Conservation (phyloP, 92 coral and sea anemone genomes). For the Zoanthus sociatus region DNA sequence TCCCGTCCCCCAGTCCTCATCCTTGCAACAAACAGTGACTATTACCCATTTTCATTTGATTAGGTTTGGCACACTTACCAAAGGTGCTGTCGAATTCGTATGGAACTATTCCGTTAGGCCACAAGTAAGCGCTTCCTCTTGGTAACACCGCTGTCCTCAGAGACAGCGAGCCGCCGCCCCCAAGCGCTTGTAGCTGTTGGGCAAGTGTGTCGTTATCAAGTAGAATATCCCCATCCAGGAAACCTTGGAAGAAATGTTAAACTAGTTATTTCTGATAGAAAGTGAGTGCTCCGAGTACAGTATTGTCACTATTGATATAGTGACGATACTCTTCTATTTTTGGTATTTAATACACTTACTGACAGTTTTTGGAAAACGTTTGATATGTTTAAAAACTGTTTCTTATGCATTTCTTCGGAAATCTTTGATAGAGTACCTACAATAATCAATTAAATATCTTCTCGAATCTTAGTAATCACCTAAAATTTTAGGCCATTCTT, state of each 20-base stretch:
- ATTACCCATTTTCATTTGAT: not conserved
- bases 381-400: too few species aligned
- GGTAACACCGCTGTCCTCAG: conserved; percentile 32
- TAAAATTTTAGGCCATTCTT: too few species aligned
- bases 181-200: conserved; percentile 18
- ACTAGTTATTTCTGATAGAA: too few species aligned
- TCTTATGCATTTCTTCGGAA: too few species aligned
- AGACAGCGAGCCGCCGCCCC: conserved; percentile 15
- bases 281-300: too few species aligned
- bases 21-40: not conserved
- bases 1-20: not conserved
- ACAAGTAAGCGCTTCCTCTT: conserved; percentile 49
- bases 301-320: too few species aligned
- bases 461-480: too few species aligned
- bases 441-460: too few species aligned
- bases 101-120: conserved; percentile 84
- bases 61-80: conserved; percentile 45
- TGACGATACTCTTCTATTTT: too few species aligned
- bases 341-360: too few species aligned
- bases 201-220: conserved; percentile 39
- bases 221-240: conserved; percentile 42
- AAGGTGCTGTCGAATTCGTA: conserved; percentile 69
- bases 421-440: too few species aligned
- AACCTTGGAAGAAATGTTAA: conserved; percentile 10
- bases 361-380: too few species aligned